Evolutionary conservation across 2,113 vertebrate genomes (phyloP), one percentile per base, ranked within the genome.

Genomic region (Ammodytes marinus): DNA sequence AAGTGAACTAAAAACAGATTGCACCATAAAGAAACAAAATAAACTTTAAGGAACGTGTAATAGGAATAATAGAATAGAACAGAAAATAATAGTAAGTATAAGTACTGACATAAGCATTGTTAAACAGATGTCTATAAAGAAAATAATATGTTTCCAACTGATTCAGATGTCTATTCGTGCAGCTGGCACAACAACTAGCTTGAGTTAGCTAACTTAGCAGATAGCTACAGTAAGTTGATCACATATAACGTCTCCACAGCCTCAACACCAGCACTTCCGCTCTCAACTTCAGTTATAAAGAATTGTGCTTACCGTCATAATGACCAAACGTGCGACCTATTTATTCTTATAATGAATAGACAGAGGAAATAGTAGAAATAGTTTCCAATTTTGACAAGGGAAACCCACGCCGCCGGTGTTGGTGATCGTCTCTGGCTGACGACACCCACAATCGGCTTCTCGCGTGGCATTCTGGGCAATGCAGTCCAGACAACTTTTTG

Each of bases 231-330:
- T 77, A 74, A 80, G 63, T 87, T 79, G 66, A 77, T 42, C 35
- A 50, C 8, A 47, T 17, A 67, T 10, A 64, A 46, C 27, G 0
- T n/a, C 0, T 1, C 6, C 2, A 1, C 15, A 8, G 53, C 19
- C 8, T 45, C 3, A 11, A 37, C 71, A 68, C 1, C 8, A 39
- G 0, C 39, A 40, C 3, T 8, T 19, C 45, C 0, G 8, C 1
- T 52, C 4, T 5, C 8, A 45, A 37, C 0, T 9, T 6, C 0
- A 2, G 2, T 1, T 7, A 52, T 14, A 6, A 3, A 42, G 5
- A 6, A 4, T 6, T 47, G 0, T 0, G 89, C 92, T 8, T 88
- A 95, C 95, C 91, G 94, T 87, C 95, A 96, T 96, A 74, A 69
- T 88, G 58, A 43, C 42, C 7, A 6, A 68, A 79, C 7, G 0